Evolutionary conservation across 2,797 vertebrate species (phyloP).

Genomic region (Amblyraja radiata): DNA sequence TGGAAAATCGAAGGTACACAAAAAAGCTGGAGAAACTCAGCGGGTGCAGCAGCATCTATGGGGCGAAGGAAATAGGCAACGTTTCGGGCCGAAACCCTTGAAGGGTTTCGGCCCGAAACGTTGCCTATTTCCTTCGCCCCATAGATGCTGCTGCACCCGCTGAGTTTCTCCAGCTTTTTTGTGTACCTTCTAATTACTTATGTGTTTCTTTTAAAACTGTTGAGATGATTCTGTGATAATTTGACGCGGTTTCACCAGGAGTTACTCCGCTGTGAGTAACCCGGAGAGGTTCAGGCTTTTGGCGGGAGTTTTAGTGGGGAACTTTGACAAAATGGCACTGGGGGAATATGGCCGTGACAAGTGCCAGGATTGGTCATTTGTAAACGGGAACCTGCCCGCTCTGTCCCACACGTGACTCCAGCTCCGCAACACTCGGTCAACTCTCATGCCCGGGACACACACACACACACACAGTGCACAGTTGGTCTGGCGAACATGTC

Average conservation of each 20-base stretch:
- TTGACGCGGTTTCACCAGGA: neutral
- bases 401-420: neutral
- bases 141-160: too few species aligned
- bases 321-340: neutral
- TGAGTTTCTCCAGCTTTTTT: too few species aligned
- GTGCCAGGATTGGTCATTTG: neutral
- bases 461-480: neutral
- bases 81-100: too few species aligned
- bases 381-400: neutral
- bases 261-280: neutral
- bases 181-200: too few species aligned
- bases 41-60: too few species aligned
- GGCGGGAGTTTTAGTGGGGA: neutral
- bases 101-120: too few species aligned
- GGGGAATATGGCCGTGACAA: neutral
- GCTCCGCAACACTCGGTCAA: neutral
- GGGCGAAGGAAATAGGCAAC: too few species aligned
- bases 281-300: neutral
- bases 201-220: neutral
- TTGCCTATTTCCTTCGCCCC: too few species aligned
- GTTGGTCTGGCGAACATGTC: neutral
- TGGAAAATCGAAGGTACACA: too few species aligned
- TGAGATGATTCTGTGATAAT: neutral
- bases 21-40: too few species aligned
- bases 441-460: too few species aligned